Evolutionary conservation across 2,888 invertebrate species (phyloP).

Genomic region (Dolomedes plantarius): DNA sequence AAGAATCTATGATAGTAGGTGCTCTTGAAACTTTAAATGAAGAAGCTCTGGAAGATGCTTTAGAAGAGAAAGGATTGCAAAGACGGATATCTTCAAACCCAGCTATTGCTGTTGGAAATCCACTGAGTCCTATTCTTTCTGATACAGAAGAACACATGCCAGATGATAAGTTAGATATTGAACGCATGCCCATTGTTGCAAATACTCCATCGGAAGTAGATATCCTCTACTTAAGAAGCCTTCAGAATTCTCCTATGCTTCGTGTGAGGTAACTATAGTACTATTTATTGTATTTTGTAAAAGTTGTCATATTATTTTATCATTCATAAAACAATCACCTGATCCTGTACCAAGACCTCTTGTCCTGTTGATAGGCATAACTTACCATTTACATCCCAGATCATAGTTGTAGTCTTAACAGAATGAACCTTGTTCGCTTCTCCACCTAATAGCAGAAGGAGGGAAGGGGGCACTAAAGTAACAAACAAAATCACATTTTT

Average conservation of each 20-base stretch:
- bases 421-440: no score
- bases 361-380: no score
- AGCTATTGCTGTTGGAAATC: constrained; percentile 42
- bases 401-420: no score
- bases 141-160: constrained; percentile 73
- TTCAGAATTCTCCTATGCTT: constrained; percentile 53
- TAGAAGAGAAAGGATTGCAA: constrained; percentile 79
- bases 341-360: no score
- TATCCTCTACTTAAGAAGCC: constrained; percentile 56
- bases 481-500: no score
- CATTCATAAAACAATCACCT: no score
- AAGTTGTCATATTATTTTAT: no score
- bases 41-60: constrained; percentile 93
- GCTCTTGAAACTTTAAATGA: constrained; percentile 93
- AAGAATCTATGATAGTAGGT: constrained; percentile 96
- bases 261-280: constrained; percentile 41
- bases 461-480: no score
- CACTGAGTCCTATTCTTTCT: constrained; percentile 75
- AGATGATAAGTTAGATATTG: constrained; percentile 41
- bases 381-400: no score
- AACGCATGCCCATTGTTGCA: constrained; percentile 48
- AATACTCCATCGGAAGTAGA: constrained; percentile 61
- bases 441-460: no score
- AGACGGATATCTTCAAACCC: constrained; percentile 42
- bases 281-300: neutral